A percentile compares a stretch with the other conserved stretches of the same genome.
Conservation (phyloP, 2,888 invertebrate species). For the Agrochola lychnidis region DNA sequence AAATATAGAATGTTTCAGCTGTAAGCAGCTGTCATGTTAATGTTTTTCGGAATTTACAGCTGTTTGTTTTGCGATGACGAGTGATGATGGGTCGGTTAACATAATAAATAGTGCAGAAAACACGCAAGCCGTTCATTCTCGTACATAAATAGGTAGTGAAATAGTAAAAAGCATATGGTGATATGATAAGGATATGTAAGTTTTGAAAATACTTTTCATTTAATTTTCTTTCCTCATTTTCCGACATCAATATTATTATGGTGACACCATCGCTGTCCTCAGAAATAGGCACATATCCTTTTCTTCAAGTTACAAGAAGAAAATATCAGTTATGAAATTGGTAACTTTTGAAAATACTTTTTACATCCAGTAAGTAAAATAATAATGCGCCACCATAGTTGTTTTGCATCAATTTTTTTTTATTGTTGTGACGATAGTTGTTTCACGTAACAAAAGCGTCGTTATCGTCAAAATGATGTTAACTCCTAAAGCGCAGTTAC, state of each 20-base stretch:
- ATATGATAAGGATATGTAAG: no score
- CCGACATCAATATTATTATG: background rate
- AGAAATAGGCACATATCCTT: background rate
- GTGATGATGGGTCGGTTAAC: background rate
- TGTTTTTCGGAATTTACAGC: conserved; percentile 15
- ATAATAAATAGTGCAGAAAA: background rate
- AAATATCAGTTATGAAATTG: background rate
- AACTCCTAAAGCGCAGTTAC: conserved; percentile 33
- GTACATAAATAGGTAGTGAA: no score
- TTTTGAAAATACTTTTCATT: background rate
- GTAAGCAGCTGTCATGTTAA: conserved; percentile 16
- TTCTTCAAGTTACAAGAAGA: background rate
- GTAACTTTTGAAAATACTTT: background rate
- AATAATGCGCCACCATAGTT: background rate
- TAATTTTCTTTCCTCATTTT: background rate
- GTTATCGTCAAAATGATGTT: background rate
- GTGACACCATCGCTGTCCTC: background rate
- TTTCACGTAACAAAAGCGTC: background rate
- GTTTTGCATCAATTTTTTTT: background rate
- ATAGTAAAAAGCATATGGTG: background rate
- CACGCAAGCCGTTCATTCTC: background rate
- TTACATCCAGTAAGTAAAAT: no score
- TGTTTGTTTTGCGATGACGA: conserved; percentile 19
- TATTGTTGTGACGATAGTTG: no score
- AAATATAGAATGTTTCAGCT: conserved; percentile 23